Evolutionary conservation across 2,113 vertebrate species (phyloP).

Genomic region (Heloderma charlesbogerti): DNA sequence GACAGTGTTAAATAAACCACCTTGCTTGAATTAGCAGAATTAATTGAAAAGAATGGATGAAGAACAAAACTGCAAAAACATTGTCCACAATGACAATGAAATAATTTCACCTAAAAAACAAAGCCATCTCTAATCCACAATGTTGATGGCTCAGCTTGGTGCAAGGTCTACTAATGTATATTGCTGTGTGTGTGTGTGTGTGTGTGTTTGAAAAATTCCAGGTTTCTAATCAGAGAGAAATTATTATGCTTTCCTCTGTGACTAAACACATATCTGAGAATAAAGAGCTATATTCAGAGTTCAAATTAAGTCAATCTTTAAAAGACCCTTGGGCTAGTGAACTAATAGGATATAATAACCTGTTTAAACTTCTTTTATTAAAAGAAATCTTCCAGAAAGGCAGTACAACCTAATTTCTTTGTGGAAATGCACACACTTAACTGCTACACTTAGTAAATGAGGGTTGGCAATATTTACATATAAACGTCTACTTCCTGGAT

Average conservation of each 20-base stretch:
- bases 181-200: constrained; percentile 14
- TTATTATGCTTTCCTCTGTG: constrained; percentile 58
- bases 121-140: not conserved
- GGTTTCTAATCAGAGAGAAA: constrained; percentile 69
- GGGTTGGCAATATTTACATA: constrained; percentile 19
- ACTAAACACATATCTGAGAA: constrained; percentile 64
- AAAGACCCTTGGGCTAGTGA: constrained; percentile 63
- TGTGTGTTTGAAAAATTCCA: constrained; percentile 40
- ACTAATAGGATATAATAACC: constrained; percentile 70
- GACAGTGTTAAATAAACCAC: constrained; percentile 56
- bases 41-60: constrained; percentile 66
- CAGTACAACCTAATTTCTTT: constrained; percentile 48
- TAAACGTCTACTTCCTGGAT: constrained; percentile 21
- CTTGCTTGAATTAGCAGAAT: constrained; percentile 69
- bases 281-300: constrained; percentile 55
- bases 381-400: constrained; percentile 58
- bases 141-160: constrained; percentile 42
- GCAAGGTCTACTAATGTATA: constrained; percentile 51
- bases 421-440: constrained; percentile 40
- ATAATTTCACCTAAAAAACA: constrained; percentile 38
- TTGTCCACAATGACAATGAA: constrained; percentile 32
- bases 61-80: constrained; percentile 60
- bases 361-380: constrained; percentile 64
- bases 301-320: constrained; percentile 73
- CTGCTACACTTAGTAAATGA: constrained; percentile 18